These are phyloP conservation scores for Microplitis manilae DNA, from an alignment of 2,888 invertebrate genomes.

Conservation along the genomic window DNA sequence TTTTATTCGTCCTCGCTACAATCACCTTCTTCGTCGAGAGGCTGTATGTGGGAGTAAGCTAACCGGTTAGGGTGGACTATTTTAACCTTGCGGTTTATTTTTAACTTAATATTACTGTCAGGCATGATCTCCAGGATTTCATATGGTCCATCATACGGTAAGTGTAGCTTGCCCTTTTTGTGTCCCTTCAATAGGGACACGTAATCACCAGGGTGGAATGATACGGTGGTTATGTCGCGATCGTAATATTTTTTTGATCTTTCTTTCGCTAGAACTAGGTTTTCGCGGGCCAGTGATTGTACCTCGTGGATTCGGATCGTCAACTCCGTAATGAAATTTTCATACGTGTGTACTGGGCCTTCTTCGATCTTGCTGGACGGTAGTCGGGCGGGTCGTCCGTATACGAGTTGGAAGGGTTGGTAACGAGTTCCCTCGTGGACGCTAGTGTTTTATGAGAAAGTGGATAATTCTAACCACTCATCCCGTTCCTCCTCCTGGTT, in stretches of 20 bases:
- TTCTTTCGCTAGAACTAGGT: conserved; percentile 21
- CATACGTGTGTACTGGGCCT: conserved; percentile 21
- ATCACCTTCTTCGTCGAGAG: not conserved
- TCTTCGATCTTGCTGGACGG: conserved; percentile 16
- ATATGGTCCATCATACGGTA: not conserved
- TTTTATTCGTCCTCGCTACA: not conserved
- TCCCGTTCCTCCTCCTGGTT: not conserved
- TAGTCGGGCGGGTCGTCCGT: conserved; percentile 18
- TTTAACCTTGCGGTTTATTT: not conserved
- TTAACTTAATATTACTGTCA: not conserved
- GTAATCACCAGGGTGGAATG: not conserved
- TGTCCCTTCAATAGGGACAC: not conserved
- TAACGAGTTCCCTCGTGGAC: conserved; percentile 42
- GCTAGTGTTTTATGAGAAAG: conserved; percentile 31
- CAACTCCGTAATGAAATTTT: conserved; percentile 14
- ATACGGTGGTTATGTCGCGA: not conserved
- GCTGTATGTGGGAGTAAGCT: not conserved
- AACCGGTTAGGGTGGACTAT: not conserved
- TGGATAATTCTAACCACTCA: not conserved
- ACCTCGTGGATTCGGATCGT: conserved; percentile 17
- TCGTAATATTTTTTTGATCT: conserved; percentile 34
- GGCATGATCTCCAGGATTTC: not conserved
- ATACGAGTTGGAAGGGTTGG: conserved; percentile 41
- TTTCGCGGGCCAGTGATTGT: conserved; percentile 15
- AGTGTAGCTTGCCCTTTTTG: not conserved